These are phyloP conservation scores for Platyscapa corneri DNA, from an alignment of 1,140 invertebrate genomes.

Conservation along the genomic window DNA sequence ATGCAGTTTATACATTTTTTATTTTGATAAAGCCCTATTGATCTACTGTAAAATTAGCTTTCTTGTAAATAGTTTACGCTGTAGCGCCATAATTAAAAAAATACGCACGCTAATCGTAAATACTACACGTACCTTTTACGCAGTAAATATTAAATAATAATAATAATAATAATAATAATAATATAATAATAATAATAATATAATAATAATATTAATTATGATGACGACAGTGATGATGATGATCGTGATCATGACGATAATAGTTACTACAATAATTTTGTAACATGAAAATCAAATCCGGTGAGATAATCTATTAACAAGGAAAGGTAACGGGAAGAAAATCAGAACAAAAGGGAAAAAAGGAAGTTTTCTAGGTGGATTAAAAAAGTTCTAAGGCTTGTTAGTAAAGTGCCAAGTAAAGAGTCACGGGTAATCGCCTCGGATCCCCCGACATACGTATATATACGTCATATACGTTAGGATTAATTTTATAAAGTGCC, in stretches of 20 bases:
- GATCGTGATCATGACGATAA: not conserved
- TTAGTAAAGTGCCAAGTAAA: not conserved
- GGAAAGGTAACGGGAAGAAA: not conserved
- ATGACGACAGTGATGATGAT: not conserved
- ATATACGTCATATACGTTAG: not conserved
- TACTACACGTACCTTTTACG: slow-evolving; percentile 19
- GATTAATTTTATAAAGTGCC: not conserved
- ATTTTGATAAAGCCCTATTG: not conserved
- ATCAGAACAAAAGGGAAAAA: not conserved
- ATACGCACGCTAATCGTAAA: slow-evolving; percentile 26
- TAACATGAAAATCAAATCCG: not conserved
- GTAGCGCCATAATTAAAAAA: slow-evolving; percentile 28
- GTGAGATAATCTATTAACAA: not conserved
- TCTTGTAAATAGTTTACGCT: slow-evolving; percentile 23
- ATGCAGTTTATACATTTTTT: not conserved
- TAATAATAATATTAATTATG: slow-evolving; percentile 14
- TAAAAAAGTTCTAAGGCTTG: slow-evolving; percentile 13
- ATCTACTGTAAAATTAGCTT: slow-evolving; percentile 1
- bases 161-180: not conserved
- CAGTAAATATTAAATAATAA: slow-evolving; percentile 20
- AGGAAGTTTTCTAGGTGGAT: slow-evolving; percentile 15
- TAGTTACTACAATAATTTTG: not conserved
- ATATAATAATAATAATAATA: not conserved
- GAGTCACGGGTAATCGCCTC: not conserved
- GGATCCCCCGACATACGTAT: not conserved